A percentile compares a stretch with the other conserved stretches of the same genome.
phyloP scores from a whole-genome alignment of 2,797 vertebrate species.

The Pipistrellus pipistrellus region DNA sequence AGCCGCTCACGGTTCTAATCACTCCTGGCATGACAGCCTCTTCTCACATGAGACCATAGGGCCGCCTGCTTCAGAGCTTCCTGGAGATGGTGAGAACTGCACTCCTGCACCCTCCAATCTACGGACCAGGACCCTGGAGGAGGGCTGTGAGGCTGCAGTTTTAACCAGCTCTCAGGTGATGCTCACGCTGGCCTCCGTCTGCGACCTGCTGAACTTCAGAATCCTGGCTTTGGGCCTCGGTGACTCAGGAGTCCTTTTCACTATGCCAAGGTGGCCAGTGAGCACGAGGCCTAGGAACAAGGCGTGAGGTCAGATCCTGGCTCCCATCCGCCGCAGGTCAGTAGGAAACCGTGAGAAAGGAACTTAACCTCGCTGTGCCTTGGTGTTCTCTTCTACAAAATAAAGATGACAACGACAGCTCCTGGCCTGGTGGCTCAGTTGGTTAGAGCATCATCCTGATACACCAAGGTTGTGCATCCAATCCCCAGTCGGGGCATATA shows the following conservation, averaged over 20 bases:
- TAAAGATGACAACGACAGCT: neutral
- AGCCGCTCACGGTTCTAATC: neutral
- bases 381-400: neutral
- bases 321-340: neutral
- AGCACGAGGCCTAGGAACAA: neutral
- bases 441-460: neutral
- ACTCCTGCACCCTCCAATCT: neutral
- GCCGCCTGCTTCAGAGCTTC: neutral
- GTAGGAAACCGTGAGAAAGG: neutral
- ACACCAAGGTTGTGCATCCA: neutral
- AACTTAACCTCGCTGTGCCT: neutral
- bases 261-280: neutral
- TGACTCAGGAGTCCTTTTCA: neutral
- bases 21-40: neutral
- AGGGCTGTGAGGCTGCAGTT: neutral
- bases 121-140: neutral
- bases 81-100: neutral
- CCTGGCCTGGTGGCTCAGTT: neutral
- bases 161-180: neutral
- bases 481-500: neutral
- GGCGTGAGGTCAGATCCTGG: neutral
- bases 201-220: neutral
- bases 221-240: neutral
- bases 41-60: neutral
- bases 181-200: neutral